Percentiles rank a stretch among this genome's conserved stretches.
phyloP scores from a whole-genome alignment of 2,113 vertebrate genomes.

The Notothenia coriiceps region DNA sequence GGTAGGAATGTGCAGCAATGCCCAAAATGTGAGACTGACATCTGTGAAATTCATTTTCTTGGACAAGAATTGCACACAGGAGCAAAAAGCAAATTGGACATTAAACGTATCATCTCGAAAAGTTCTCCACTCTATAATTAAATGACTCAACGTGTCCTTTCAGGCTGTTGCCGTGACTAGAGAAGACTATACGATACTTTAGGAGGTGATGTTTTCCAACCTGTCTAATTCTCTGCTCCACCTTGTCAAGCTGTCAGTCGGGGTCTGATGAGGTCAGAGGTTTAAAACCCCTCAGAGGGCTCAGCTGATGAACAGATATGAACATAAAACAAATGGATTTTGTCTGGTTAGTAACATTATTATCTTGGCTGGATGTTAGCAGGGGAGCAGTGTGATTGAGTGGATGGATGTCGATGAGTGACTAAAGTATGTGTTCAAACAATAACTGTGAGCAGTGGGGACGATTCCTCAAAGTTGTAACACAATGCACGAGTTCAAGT shows the following conservation, averaged over 20 bases:
- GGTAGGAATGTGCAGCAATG: no score
- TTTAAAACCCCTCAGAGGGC: conserved; percentile 42
- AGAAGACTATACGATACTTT: neutral
- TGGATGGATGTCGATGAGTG: neutral
- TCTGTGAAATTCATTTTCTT: no score
- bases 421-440: neutral
- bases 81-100: no score
- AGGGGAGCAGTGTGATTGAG: conserved; percentile 20
- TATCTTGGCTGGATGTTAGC: neutral
- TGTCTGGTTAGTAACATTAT: conserved; percentile 27
- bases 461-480: no score
- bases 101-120: no score
- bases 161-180: neutral
- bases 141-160: no score
- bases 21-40: no score
- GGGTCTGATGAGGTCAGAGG: conserved; percentile 54
- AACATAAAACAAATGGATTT: conserved; percentile 35
- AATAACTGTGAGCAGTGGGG: no score
- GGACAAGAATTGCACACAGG: no score
- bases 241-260: conserved; percentile 54
- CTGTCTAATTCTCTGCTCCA: conserved; percentile 6
- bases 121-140: no score
- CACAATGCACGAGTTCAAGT: no score
- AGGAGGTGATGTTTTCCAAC: conserved; percentile 20
- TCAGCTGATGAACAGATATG: conserved; percentile 44